phyloP scores from a whole-genome alignment of 2,797 vertebrate species.

The Cuculus canorus region DNA sequence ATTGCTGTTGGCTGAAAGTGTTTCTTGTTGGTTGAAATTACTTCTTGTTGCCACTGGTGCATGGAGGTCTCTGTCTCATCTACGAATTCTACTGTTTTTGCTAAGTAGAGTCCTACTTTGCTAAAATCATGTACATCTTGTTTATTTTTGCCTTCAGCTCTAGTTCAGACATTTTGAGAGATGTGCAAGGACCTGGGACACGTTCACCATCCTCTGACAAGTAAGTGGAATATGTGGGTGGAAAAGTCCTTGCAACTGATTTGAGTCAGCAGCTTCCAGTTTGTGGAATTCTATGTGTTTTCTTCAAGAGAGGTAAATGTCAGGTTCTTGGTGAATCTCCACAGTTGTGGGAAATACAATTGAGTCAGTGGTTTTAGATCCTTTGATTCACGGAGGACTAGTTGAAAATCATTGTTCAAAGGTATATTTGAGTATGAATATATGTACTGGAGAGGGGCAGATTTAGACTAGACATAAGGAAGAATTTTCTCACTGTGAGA shows the following conservation, averaged over 20 bases:
- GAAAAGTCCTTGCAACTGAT: rapidly evolving
- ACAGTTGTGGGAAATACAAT: background rate
- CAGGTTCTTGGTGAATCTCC: background rate
- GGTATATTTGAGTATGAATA: background rate
- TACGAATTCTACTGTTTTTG: background rate
- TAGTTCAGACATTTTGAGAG: slow-evolving; percentile 72
- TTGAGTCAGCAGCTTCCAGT: background rate
- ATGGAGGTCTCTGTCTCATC: background rate
- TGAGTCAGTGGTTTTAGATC: background rate
- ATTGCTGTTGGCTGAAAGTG: background rate
- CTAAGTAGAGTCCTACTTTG: background rate
- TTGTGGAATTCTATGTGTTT: background rate
- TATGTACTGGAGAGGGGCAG: background rate
- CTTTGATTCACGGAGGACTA: background rate
- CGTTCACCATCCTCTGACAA: background rate
- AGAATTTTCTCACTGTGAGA: no score
- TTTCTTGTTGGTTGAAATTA: background rate
- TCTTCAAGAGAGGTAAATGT: background rate
- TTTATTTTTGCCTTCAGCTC: slow-evolving; percentile 64
- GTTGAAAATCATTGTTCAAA: background rate
- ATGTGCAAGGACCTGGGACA: background rate
- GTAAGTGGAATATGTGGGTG: slow-evolving; percentile 16
- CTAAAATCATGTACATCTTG: background rate
- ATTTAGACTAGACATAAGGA: no score
- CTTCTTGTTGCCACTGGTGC: background rate